Conservation (phyloP, 1,140 invertebrate genomes). For the Asbolus verrucosus region DNA sequence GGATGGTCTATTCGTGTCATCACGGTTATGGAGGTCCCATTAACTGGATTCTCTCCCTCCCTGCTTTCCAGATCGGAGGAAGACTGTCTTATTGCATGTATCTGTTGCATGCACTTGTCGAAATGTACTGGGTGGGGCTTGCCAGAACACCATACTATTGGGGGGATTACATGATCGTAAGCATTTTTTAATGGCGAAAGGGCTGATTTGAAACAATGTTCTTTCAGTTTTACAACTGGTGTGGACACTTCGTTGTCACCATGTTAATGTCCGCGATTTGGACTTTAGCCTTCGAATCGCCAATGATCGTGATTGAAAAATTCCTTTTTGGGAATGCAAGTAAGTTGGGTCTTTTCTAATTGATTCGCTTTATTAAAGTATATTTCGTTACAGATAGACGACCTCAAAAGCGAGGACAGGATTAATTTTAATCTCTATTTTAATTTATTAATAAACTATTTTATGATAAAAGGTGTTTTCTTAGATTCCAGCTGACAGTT, state of each 20-base stretch:
- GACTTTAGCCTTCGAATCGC: conserved; percentile 51
- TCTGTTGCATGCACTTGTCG: conserved; percentile 49
- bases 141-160: conserved; percentile 23
- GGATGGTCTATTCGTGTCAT: conserved; percentile 57
- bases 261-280: conserved; percentile 40
- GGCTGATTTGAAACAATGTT: too few relatives aligned
- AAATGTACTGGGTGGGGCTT: conserved; percentile 19
- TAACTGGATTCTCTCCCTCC: conserved; percentile 53
- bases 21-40: conserved; percentile 57
- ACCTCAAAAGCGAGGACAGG: neutral
- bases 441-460: too few relatives aligned
- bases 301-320: conserved; percentile 40
- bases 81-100: conserved; percentile 58
- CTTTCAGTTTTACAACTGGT: conserved; percentile 49
- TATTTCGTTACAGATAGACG: neutral
- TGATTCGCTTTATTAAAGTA: too few relatives aligned
- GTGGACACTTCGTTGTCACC: conserved; percentile 41
- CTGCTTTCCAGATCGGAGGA: conserved; percentile 53
- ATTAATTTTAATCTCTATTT: too few relatives aligned
- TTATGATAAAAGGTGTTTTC: too few relatives aligned
- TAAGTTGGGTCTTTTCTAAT: neutral
- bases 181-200: too few relatives aligned
- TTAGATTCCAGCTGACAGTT: too few relatives aligned
- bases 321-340: conserved; percentile 9
- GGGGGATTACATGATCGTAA: conserved; percentile 7